Evolutionary conservation across 2,113 vertebrate species (phyloP).

Genomic region (Perca fluviatilis): DNA sequence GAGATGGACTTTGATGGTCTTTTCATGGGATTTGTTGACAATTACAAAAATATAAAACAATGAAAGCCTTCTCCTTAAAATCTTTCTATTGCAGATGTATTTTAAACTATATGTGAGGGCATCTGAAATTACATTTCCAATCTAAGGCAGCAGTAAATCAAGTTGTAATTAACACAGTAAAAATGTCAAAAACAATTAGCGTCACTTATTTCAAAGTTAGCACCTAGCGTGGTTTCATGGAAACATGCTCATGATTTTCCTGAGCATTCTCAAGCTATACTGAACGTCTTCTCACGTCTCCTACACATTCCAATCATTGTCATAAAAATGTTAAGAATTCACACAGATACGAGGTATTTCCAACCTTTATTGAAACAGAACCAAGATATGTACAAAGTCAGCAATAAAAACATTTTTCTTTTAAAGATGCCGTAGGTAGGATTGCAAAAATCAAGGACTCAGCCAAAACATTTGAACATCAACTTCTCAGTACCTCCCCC

Average conservation of each 20-base stretch:
- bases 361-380: constrained; percentile 63
- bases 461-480: too few species aligned
- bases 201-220: neutral
- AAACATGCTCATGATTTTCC: neutral
- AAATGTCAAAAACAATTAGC: too few species aligned
- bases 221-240: neutral
- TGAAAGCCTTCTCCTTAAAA: neutral
- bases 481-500: too few species aligned
- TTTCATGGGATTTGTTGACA: too few species aligned
- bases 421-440: too few species aligned
- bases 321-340: neutral
- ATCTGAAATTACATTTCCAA: neutral
- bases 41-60: neutral
- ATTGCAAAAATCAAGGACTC: too few species aligned
- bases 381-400: constrained; percentile 34
- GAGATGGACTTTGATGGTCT: too few species aligned
- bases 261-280: neutral
- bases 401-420: neutral
- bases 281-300: neutral
- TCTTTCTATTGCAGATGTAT: neutral
- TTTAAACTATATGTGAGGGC: neutral
- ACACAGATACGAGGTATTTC: constrained; percentile 24
- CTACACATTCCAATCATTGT: neutral
- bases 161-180: neutral
- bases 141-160: neutral